Conservation (phyloP, 1,140 invertebrate genomes). For the Charaxes varanes region DNA sequence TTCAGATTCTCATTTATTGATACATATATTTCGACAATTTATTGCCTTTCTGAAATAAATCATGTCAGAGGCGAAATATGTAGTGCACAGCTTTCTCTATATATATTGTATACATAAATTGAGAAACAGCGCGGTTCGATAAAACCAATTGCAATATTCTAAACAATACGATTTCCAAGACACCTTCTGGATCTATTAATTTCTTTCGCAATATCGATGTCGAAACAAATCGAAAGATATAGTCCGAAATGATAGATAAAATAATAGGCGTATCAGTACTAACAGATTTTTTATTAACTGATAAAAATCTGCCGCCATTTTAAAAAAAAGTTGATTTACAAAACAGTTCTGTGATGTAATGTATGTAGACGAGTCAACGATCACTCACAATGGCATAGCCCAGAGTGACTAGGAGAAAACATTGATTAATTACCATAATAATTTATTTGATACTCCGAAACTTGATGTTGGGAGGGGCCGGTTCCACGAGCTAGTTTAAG, state of each 20-base stretch:
- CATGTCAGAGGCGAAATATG: too few species aligned
- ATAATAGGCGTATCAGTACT: conserved; percentile 10
- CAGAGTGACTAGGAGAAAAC: conserved; percentile 72
- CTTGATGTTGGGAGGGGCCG: conserved; percentile 66
- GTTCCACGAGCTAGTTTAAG: conserved; percentile 56
- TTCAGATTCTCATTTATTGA: too few species aligned
- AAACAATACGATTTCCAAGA: conserved; percentile 9
- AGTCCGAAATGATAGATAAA: conserved; percentile 9
- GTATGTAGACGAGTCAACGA: conserved; percentile 55
- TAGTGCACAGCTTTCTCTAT: too few species aligned
- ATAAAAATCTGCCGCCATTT: conserved; percentile 39
- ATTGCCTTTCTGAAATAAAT: too few species aligned
- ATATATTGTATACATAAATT: conserved; percentile 25
- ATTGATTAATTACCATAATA: conserved; percentile 74
- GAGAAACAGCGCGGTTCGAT: not conserved
- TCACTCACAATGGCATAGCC: conserved; percentile 64
- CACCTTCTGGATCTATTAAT: conserved; percentile 8
- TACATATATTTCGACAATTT: too few species aligned
- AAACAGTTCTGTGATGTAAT: conserved; percentile 41
- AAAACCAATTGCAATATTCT: conserved; percentile 2
- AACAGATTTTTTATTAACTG: conserved; percentile 38
- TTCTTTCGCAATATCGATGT: conserved; percentile 1
- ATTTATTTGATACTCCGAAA: conserved; percentile 74
- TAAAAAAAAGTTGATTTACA: conserved; percentile 45
- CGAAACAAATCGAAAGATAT: conserved; percentile 8